These are phyloP conservation scores for Epirrita christyi DNA, from an alignment of 2,888 invertebrate species.

Conservation along the genomic window DNA sequence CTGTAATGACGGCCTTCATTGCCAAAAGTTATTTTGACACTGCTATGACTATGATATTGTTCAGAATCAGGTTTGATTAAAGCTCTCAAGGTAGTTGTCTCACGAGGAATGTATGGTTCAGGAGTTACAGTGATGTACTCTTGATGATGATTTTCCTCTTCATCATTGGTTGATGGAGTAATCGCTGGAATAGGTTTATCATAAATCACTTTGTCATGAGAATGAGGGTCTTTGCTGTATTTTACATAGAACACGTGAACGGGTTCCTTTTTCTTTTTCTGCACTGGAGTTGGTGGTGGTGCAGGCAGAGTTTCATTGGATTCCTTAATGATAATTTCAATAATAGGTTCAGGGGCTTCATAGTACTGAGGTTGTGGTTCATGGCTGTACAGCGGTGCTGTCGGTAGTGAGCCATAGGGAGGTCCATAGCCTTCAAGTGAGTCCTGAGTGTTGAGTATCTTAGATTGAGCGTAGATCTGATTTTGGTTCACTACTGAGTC, in stretches of 20 bases:
- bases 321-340: constrained; percentile 96
- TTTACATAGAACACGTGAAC: constrained; percentile 96
- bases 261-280: constrained; percentile 88
- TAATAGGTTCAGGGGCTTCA: constrained; percentile 94
- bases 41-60: constrained; percentile 91
- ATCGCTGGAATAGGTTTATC: constrained; percentile 93
- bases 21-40: constrained; percentile 93
- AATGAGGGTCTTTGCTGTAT: constrained; percentile 93
- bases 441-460: constrained; percentile 75
- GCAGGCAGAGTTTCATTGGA: constrained; percentile 92
- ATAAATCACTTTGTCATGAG: constrained; percentile 90
- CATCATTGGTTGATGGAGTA: constrained; percentile 88
- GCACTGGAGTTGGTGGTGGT: constrained; percentile 81
- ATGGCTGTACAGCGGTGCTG: constrained; percentile 79
- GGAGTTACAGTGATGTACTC: constrained; percentile 84
- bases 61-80: constrained; percentile 95
- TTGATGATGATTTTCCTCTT: constrained; percentile 74
- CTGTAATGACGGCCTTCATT: constrained; percentile 83
- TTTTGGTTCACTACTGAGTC: constrained; percentile 72
- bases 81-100: constrained; percentile 92
- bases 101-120: constrained; percentile 83
- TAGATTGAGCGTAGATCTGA: constrained; percentile 77
- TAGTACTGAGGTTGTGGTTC: constrained; percentile 83
- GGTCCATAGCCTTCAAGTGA: constrained; percentile 77
- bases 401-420: constrained; percentile 71